These are phyloP conservation scores for Philereme vetulata DNA, from an alignment of 2,888 invertebrate species.

Conservation along the genomic window DNA sequence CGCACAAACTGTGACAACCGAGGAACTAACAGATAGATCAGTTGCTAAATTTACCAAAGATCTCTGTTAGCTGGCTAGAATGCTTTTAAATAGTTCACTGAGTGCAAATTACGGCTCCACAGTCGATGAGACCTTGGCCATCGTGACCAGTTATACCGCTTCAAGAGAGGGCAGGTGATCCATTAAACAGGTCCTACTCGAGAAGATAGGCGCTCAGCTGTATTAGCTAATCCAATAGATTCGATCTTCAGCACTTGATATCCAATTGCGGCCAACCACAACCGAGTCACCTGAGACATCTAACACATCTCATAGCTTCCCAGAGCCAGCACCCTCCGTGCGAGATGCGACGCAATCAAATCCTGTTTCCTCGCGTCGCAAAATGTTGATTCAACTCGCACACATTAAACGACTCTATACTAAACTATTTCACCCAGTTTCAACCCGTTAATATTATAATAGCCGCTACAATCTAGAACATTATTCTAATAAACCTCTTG, in stretches of 20 bases:
- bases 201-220: too few species aligned
- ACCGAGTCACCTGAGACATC: conserved; percentile 3
- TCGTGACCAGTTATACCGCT: too few species aligned
- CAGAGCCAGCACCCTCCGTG: background rate
- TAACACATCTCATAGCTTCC: background rate
- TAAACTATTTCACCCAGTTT: too few species aligned
- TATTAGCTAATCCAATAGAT: too few species aligned
- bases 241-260: too few species aligned
- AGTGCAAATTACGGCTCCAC: too few species aligned
- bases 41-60: background rate
- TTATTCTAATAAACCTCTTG: conserved; percentile 25
- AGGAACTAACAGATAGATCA: conserved; percentile 2
- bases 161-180: too few species aligned
- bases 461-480: conserved; percentile 2
- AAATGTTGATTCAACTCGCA: background rate
- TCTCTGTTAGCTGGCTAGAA: background rate
- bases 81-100: too few species aligned
- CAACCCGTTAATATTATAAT: background rate
- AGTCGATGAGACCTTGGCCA: too few species aligned
- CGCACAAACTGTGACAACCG: conserved; percentile 14
- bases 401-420: background rate
- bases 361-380: background rate
- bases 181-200: too few species aligned
- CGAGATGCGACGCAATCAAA: conserved; percentile 12
- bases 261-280: too few species aligned